Evolutionary conservation across 1,140 invertebrate genomes (phyloP).

Genomic region (Philotrypesis tridentata): DNA sequence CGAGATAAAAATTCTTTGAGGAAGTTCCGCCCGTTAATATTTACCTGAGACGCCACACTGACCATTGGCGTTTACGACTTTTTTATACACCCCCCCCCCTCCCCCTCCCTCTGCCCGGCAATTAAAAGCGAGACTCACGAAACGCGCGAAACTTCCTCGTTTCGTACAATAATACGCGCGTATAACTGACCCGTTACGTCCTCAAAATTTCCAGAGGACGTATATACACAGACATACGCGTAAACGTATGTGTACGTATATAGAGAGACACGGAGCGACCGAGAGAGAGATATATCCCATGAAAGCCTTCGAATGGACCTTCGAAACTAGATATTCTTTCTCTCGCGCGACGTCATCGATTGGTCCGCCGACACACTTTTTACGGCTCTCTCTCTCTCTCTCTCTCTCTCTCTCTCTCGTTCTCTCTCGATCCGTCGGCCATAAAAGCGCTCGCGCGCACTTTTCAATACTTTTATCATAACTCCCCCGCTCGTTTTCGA

Average conservation of each 20-base stretch:
- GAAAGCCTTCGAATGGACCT: neutral
- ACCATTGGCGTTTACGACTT: neutral
- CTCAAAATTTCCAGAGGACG: neutral
- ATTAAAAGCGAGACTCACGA: neutral
- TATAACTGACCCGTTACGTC: neutral
- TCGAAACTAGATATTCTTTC: neutral
- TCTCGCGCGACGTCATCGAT: neutral
- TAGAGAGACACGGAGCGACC: too few relatives aligned
- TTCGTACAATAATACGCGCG: neutral
- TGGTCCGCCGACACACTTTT: conserved; percentile 22
- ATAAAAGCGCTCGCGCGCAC: conserved; percentile 32
- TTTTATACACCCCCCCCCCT: neutral
- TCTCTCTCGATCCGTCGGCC: neutral
- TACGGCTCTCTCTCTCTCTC: too few relatives aligned
- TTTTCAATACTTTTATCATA: conserved; percentile 46
- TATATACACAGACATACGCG: neutral
- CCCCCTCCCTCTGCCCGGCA: too few relatives aligned
- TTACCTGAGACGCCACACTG: too few relatives aligned
- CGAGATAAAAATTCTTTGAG: too few relatives aligned
- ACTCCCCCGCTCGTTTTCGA: neutral
- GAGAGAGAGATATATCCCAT: too few relatives aligned
- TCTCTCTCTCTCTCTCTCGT: too few relatives aligned
- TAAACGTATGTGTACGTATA: too few relatives aligned
- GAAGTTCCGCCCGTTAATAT: too few relatives aligned
- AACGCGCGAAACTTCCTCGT: neutral